phyloP scores from a whole-genome alignment of 1,140 invertebrate species.

The Hyphantria cunea region DNA sequence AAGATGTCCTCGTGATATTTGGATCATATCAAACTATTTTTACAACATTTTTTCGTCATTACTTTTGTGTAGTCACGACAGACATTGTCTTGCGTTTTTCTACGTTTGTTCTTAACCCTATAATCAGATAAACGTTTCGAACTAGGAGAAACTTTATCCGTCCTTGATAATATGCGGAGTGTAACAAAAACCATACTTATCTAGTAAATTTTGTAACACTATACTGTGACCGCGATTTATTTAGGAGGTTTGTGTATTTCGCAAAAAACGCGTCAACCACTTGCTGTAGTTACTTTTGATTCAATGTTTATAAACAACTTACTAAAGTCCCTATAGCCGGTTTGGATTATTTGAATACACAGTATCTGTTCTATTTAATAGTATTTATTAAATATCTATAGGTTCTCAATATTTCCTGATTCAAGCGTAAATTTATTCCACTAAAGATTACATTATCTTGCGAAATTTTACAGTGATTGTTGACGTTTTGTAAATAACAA shows the following conservation, averaged over 20 bases:
- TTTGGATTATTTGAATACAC: slow-evolving; percentile 2
- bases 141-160: slow-evolving; percentile 12
- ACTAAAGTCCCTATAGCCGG: background rate
- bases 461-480: no score
- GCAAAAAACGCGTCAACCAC: slow-evolving; percentile 27
- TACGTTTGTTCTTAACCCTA: slow-evolving; percentile 6
- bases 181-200: slow-evolving; percentile 24
- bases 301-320: slow-evolving; percentile 5
- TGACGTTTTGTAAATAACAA: no score
- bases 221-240: slow-evolving; percentile 3
- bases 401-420: no score
- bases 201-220: slow-evolving; percentile 20
- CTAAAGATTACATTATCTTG: no score
- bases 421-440: no score
- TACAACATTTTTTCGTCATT: background rate
- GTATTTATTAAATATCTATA: no score
- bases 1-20: no score
- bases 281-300: slow-evolving; percentile 1
- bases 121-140: slow-evolving; percentile 3
- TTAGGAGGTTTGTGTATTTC: slow-evolving; percentile 18
- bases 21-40: background rate
- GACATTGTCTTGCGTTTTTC: background rate
- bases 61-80: slow-evolving; percentile 13
- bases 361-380: background rate
- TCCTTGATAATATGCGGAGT: slow-evolving; percentile 23